Conservation (phyloP, 2,888 invertebrate species). For the Chydorus sphaericus region DNA sequence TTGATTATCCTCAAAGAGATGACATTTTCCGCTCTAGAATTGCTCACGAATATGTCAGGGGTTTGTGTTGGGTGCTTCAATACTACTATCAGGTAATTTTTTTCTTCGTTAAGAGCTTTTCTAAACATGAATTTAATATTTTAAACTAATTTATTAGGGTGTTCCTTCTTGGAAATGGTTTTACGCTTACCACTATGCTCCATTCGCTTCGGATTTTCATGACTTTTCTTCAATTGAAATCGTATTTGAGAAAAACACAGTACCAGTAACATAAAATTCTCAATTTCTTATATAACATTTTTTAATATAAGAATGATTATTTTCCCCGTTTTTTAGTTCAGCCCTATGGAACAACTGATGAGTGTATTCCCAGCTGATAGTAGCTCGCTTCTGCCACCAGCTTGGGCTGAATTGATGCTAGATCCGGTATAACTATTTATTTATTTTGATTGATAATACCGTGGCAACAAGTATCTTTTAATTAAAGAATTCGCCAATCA, state of each 20-base stretch:
- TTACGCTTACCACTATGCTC: constrained; percentile 98
- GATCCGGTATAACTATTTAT: constrained; percentile 69
- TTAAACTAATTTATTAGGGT: constrained; percentile 39
- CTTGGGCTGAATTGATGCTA: constrained; percentile 88
- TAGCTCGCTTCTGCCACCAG: constrained; percentile 76
- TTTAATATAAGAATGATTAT: background rate
- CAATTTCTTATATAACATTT: no score
- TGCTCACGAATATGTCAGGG: constrained; percentile 84
- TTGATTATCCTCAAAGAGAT: constrained; percentile 60
- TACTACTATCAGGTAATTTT: constrained; percentile 77
- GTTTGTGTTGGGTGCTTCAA: constrained; percentile 93
- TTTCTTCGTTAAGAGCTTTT: background rate
- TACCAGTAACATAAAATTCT: constrained; percentile 79
- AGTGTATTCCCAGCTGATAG: constrained; percentile 98
- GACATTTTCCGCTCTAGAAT: constrained; percentile 77
- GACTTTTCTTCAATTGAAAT: constrained; percentile 74
- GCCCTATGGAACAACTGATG: constrained; percentile 96
- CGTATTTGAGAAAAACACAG: constrained; percentile 71
- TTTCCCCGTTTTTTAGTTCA: constrained; percentile 47
- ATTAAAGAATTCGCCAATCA: constrained; percentile 84
- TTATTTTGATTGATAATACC: constrained; percentile 12
- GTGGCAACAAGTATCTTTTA: background rate
- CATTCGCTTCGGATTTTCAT: constrained; percentile 96
- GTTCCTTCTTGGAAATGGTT: constrained; percentile 99
- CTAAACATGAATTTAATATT: no score